Evolutionary conservation across 1,140 invertebrate species (phyloP).

Genomic region (Galleria mellonella): DNA sequence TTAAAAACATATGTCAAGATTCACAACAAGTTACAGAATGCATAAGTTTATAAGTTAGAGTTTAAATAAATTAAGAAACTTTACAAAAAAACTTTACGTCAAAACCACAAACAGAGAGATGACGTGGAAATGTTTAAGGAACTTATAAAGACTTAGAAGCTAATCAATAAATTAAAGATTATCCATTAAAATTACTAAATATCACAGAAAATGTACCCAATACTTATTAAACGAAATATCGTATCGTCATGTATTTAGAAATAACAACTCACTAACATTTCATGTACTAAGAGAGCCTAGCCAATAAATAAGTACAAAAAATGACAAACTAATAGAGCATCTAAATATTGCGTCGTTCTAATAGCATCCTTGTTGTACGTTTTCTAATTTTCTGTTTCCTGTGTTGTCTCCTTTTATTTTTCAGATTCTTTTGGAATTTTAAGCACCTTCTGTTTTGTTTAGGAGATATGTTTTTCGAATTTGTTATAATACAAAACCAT

Average conservation of each 20-base stretch:
- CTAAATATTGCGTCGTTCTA: neutral
- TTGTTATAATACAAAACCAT: constrained; percentile 31
- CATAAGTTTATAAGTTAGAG: constrained; percentile 2
- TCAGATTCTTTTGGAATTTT: constrained; percentile 41
- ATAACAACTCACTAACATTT: constrained; percentile 22
- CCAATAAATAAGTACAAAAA: constrained; percentile 57
- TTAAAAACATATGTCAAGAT: neutral
- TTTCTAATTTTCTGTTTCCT: constrained; percentile 27
- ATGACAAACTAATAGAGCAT: constrained; percentile 15
- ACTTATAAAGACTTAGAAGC: constrained; percentile 48
- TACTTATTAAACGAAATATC: constrained; percentile 58
- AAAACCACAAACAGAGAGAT: constrained; percentile 5
- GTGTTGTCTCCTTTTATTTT: constrained; percentile 17
- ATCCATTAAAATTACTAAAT: constrained; percentile 68
- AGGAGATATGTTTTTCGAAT: too few relatives aligned
- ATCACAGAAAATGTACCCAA: constrained; percentile 72
- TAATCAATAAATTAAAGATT: constrained; percentile 66
- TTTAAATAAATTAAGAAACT: constrained; percentile 2
- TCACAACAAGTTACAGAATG: neutral
- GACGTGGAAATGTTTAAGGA: constrained; percentile 38
- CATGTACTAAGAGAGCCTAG: constrained; percentile 47
- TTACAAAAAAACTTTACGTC: neutral
- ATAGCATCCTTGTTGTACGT: neutral
- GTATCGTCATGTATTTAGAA: constrained; percentile 56
- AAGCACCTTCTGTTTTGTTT: neutral